Evolutionary conservation across 2,113 vertebrate species (phyloP), one percentile per base, ranked within the genome.

Genomic region (Psilopogon haemacephalus): DNA sequence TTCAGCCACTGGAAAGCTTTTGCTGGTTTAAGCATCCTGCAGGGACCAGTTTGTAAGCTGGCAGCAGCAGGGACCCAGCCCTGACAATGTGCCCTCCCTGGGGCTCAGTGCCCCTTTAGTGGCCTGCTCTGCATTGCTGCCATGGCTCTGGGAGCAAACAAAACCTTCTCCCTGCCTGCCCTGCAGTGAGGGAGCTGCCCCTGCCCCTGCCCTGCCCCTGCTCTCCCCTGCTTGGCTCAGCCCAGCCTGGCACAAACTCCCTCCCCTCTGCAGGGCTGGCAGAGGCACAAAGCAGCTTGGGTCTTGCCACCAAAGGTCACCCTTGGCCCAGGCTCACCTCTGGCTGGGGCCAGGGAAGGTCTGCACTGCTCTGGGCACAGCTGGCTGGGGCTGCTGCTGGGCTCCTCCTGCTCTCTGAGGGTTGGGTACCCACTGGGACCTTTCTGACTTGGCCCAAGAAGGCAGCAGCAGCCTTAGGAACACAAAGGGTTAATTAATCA

Each of bases 1-100:
- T 24, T n/a, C 3, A 1, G 1, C 14, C 4, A 7, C 84, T 86
- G 84, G 48, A 7, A 28, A 13, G 28, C 7, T 81, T 40, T 76
- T 21, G 50, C 79, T 81, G 81, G 5, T 60, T 26, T 18, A 37
- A 13, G 56, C 37, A 18, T 1, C 1, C 24, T 11, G n/a, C n/a
- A 2, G 5, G 2, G 64, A 18, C 50, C 73, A 77, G 1, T 46
- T 40, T 9, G 28, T 54, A 8, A 55, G 28, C 63, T 2, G 48
- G 84, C 69, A 35, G 5, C 15, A 16, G 58, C 38, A 40, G 2
- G 3, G 86, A 12, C 37, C 33, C 28, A 30, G 50, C 80, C 0
- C 0, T 20, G 32, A 56, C 73, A 32, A 0, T 5, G 32, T 24
- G 17, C 32, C 2, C 1, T 27, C 67, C 78, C 52, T 38, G 32